Base-by-base conservation (phyloP, 2,888 invertebrate genomes). In the Ornithoptera alexandrae region DNA sequence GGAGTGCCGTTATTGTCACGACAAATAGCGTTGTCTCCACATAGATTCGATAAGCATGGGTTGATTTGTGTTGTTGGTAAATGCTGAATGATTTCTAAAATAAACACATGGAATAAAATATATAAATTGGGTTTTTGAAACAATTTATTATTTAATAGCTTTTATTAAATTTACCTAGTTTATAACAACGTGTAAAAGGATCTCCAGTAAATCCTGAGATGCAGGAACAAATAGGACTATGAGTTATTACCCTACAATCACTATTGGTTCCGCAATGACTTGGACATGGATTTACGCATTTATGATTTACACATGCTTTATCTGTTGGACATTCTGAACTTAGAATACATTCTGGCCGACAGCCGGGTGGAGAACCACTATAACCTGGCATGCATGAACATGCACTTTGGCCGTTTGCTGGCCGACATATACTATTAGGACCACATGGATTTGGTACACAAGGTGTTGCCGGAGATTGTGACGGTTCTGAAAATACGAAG, bases 161-260 rank as follows among this genome's bases (percentile, higher is more conserved):
- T 61, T 61, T 24, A 42, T 61, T 22, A 67, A 68, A 84, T 89
- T 88, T 85, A 94, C 93, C 87, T 82, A 92, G 84, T 61, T 89
- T 85, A 76, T 90, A 93, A 79, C 96, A 96, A 77, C 94, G 93
- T 50, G 94, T 93, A 77, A 95, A 94, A n/a, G 96, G 95, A 87
- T 96, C 95, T 22, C 96, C 96, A 22, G 94, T 94, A 75, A 92
- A 94, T 61, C 93, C 92, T 24, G 85, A 77, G 36, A 89, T 92
- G 81, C 97, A 97, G 66, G 94, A 94, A 83, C 97, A 97, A 77
- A 96, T 94, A 3, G 97, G 96, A 81, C 95, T 96, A 80, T 97
- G 97, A 81, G 96, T 96, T 71, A 95, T 94, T 2, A 96, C 96
- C 81, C 94, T 94, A 80, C 97, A 97, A 57, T 94, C 89, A 6